Percentiles rank a stretch among this genome's conserved stretches.
These are phyloP conservation scores for Sebastes alutus DNA, from an alignment of 2,797 vertebrate species.

Conservation along the genomic window DNA sequence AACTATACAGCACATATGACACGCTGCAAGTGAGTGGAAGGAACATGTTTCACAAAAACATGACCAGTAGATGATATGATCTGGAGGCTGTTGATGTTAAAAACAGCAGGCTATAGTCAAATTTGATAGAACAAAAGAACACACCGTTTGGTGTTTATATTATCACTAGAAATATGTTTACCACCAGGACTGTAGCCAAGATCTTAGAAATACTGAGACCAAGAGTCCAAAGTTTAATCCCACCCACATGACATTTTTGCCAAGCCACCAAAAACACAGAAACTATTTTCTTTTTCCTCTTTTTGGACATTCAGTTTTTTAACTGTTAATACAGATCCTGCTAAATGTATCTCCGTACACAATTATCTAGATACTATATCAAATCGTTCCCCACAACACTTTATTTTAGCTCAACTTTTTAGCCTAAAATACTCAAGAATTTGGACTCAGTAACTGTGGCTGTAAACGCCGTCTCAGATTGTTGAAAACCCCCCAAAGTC, in stretches of 20 bases:
- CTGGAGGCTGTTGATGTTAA: not conserved
- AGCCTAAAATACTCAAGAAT: not conserved
- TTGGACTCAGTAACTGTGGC: not conserved
- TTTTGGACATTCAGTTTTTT: not conserved
- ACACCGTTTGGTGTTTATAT: not conserved
- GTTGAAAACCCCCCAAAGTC: not conserved
- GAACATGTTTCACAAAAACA: slow-evolving; percentile 28
- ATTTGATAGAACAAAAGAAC: not conserved
- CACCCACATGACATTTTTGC: fast-evolving
- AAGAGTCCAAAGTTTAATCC: not conserved
- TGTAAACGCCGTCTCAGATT: not conserved
- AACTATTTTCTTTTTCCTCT: not conserved
- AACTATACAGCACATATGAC: slow-evolving; percentile 28
- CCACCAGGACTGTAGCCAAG: not conserved
- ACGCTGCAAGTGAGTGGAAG: slow-evolving; percentile 7
- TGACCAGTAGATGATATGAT: not conserved
- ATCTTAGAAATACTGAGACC: not conserved
- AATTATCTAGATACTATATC: not conserved
- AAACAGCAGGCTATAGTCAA: slow-evolving; percentile 1
- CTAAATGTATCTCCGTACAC: not conserved
- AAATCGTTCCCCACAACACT: not conserved
- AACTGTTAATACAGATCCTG: not conserved
- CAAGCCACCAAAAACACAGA: not conserved
- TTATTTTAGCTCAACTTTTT: too few relatives aligned
- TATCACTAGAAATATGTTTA: not conserved